Percentiles rank a stretch among this genome's conserved stretches.
Conservation (phyloP, 2,113 vertebrate genomes). For the Chunga burmeisteri region DNA sequence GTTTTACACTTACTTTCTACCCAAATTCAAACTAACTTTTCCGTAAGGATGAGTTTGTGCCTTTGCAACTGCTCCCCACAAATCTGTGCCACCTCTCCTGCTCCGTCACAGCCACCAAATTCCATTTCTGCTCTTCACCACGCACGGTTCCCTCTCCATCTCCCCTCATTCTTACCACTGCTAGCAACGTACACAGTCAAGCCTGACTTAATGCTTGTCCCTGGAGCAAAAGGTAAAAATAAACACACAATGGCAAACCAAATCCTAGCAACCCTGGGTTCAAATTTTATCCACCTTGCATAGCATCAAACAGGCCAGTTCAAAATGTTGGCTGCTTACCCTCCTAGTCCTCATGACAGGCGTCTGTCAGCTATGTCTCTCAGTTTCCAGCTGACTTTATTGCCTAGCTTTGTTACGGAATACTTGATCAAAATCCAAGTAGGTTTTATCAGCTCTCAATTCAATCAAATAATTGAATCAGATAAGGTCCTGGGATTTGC, state of each 20-base stretch:
- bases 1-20: neutral
- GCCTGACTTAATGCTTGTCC: neutral
- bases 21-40: neutral
- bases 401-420: neutral
- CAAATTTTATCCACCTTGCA: neutral
- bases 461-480: neutral
- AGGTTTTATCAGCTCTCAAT: neutral
- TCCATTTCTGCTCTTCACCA: neutral
- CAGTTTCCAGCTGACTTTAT: neutral
- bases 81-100: neutral
- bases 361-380: neutral
- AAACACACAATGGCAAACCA: neutral
- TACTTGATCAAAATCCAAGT: neutral
- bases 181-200: neutral
- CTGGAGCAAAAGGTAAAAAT: conserved; percentile 5
- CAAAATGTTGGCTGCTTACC: neutral
- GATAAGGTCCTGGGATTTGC: neutral
- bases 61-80: neutral
- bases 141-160: neutral
- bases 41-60: neutral
- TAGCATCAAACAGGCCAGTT: neutral
- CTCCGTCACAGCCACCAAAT: neutral
- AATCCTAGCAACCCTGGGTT: neutral
- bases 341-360: neutral
- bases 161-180: neutral